phyloP scores from a whole-genome alignment of 2,113 vertebrate species.

The Chloebia gouldiae region DNA sequence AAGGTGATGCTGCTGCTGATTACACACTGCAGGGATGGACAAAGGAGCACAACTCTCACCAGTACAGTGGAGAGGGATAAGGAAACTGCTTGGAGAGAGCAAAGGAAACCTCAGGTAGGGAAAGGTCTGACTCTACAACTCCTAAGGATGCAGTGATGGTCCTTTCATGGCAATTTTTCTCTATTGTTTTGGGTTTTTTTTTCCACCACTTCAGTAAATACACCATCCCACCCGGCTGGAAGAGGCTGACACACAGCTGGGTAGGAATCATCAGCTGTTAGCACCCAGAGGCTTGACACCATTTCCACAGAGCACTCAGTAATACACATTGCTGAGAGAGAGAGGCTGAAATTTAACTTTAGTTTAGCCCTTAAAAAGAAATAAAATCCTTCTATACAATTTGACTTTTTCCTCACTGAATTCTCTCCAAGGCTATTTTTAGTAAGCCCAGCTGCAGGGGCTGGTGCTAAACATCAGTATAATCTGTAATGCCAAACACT shows the following conservation, averaged over 20 bases:
- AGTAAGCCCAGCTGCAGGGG: not conserved
- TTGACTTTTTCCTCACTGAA: not conserved
- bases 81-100: not conserved
- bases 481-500: not conserved
- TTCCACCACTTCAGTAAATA: not conserved
- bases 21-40: not conserved
- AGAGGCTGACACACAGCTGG: not conserved
- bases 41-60: not conserved
- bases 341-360: not conserved
- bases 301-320: not conserved
- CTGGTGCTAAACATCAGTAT: not conserved
- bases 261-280: not conserved
- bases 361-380: not conserved
- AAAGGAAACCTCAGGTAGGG: not conserved
- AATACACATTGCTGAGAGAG: not conserved
- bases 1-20: not conserved
- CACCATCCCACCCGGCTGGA: not conserved
- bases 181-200: not conserved
- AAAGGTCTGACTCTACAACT: not conserved
- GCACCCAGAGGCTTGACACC: not conserved
- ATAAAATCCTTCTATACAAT: not conserved
- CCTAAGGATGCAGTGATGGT: accelerated
- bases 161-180: not conserved
- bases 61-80: not conserved
- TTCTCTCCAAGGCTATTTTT: not conserved